Conservation (phyloP, 1,140 invertebrate genomes). For the Campoletis sonorensis region DNA sequence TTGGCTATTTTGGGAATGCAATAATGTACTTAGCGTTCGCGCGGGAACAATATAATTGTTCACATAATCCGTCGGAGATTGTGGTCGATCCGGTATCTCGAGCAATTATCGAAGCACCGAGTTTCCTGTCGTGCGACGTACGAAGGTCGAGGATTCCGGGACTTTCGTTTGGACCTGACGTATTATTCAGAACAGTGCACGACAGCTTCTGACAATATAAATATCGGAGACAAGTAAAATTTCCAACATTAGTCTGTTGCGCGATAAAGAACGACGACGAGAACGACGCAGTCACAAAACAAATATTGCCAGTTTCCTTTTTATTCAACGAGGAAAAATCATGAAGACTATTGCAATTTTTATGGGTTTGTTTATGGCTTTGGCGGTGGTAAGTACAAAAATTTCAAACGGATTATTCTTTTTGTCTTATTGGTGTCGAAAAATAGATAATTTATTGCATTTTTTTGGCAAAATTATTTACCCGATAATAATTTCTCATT, state of each 20-base stretch:
- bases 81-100: not conserved
- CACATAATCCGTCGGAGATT: not conserved
- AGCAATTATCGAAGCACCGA: conserved; percentile 1
- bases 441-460: not conserved
- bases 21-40: too few species aligned
- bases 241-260: not conserved
- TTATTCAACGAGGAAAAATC: not conserved
- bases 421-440: too few species aligned
- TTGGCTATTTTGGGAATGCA: not conserved
- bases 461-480: too few species aligned
- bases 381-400: not conserved
- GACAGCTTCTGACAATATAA: conserved; percentile 18
- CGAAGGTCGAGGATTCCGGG: conserved; percentile 11
- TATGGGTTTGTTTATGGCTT: not conserved
- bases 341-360: not conserved
- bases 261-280: conserved; percentile 1
- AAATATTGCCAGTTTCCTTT: not conserved
- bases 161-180: not conserved
- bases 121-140: conserved; percentile 6
- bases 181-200: not conserved
- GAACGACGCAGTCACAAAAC: not conserved
- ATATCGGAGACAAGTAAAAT: not conserved
- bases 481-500: too few species aligned
- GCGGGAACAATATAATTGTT: not conserved
- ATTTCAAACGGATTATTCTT: not conserved